phyloP scores from a whole-genome alignment of 2,113 vertebrate species.

The Emydura subglobosa region DNA sequence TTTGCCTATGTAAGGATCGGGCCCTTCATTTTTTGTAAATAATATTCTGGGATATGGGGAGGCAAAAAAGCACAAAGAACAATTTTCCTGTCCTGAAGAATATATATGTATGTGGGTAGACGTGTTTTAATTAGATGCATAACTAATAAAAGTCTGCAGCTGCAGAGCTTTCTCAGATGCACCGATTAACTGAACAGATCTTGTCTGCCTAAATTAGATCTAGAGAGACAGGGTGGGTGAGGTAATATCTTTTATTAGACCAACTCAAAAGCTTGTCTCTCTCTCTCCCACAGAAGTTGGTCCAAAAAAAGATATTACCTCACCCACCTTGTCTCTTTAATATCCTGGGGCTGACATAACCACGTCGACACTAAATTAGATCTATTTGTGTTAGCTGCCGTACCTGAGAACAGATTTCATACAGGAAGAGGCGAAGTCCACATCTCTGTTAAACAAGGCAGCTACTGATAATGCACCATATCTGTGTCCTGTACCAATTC shows the following conservation, averaged over 20 bases:
- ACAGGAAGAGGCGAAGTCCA: background rate
- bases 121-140: background rate
- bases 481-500: background rate
- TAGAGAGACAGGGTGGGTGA: background rate
- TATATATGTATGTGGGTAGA: background rate
- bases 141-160: background rate
- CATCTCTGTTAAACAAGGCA: background rate
- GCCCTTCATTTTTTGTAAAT: background rate
- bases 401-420: background rate
- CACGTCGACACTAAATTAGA: background rate
- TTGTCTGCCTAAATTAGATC: background rate
- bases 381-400: background rate
- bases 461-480: background rate
- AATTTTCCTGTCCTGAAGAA: background rate
- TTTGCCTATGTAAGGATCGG: background rate
- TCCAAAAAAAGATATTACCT: background rate
- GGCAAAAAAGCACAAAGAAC: background rate
- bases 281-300: background rate
- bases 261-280: background rate
- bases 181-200: background rate
- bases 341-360: background rate
- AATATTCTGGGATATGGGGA: background rate
- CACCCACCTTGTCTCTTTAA: background rate
- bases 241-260: background rate
- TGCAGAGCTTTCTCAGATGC: background rate